These are phyloP conservation scores for Aricia artaxerxes DNA, from an alignment of 2,888 invertebrate genomes.

Conservation along the genomic window DNA sequence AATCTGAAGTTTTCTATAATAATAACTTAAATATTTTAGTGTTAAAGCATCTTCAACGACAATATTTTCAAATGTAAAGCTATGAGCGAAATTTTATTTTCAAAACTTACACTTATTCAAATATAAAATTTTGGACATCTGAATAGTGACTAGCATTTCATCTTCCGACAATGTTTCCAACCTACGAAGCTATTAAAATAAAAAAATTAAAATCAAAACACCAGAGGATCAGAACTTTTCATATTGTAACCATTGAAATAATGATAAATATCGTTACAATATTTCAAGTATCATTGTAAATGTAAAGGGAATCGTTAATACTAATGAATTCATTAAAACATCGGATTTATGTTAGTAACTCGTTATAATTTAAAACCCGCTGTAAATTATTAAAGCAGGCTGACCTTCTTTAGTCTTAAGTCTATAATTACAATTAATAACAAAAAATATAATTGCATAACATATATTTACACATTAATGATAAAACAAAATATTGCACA, in stretches of 20 bases:
- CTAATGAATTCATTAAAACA: slow-evolving; percentile 12
- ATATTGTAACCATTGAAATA: neutral
- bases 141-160: no score
- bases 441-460: neutral
- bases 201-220: no score
- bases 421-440: slow-evolving; percentile 14
- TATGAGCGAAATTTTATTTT: no score
- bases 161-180: no score
- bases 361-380: neutral
- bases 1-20: no score
- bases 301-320: slow-evolving; percentile 12
- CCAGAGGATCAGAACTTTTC: neutral
- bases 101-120: no score
- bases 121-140: no score
- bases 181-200: no score
- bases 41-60: no score
- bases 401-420: slow-evolving; percentile 8
- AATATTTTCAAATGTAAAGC: no score
- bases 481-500: slow-evolving; percentile 33
- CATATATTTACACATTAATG: neutral
- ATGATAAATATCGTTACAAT: slow-evolving; percentile 7
- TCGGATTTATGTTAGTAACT: neutral
- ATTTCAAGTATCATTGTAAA: neutral
- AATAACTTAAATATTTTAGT: no score
- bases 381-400: slow-evolving; percentile 3